Percentiles rank a stretch among this genome's conserved stretches.
phyloP scores from a whole-genome alignment of 2,888 invertebrate genomes.

The Nineta flava region DNA sequence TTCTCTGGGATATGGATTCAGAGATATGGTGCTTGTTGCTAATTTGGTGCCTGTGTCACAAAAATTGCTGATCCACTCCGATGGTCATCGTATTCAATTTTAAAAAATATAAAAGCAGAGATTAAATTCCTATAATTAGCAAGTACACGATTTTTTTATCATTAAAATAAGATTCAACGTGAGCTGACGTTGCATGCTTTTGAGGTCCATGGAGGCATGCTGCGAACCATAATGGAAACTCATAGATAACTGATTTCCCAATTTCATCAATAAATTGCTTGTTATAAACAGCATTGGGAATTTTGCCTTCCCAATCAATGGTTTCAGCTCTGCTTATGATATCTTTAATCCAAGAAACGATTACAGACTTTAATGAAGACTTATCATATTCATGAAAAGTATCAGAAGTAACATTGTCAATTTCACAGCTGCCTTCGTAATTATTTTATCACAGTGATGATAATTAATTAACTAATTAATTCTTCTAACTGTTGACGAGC shows the following conservation, averaged over 20 bases:
- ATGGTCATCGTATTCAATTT: not conserved
- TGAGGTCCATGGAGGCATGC: not conserved
- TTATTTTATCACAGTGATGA: not conserved
- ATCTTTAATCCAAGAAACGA: not conserved
- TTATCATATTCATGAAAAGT: too few relatives aligned
- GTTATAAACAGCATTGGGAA: not conserved
- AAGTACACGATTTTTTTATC: not conserved
- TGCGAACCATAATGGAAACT: not conserved
- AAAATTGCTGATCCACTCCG: not conserved
- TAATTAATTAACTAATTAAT: not conserved
- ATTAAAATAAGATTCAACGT: not conserved
- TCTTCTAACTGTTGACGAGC: not conserved
- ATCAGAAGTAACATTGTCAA: too few relatives aligned
- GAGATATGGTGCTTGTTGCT: too few relatives aligned
- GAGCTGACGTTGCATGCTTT: not conserved
- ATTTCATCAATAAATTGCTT: not conserved
- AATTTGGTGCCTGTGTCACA: too few relatives aligned
- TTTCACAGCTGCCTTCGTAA: too few relatives aligned
- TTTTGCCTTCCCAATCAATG: not conserved
- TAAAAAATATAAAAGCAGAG: not conserved
- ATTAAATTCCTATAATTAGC: not conserved
- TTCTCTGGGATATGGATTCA: too few relatives aligned
- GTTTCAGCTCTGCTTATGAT: not conserved
- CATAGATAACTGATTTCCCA: not conserved
- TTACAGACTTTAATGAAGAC: not conserved